A percentile compares a stretch with the other conserved stretches of the same genome.
Conservation (phyloP, 2,888 invertebrate genomes). For the Trichacis sp. region DNA sequence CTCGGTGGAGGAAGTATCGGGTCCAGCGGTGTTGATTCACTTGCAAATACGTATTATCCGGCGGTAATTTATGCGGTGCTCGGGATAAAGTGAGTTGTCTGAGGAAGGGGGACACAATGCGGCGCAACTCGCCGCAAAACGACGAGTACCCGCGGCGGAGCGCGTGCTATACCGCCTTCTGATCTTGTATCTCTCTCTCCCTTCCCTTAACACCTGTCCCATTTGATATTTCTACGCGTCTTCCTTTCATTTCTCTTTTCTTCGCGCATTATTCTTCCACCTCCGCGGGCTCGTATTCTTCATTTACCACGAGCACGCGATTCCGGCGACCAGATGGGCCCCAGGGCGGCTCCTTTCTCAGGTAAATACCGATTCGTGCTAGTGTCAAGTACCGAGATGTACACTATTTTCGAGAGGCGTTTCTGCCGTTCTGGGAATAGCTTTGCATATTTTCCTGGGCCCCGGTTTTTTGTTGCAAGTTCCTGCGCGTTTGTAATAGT, state of each 20-base stretch:
- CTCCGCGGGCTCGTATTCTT: slow-evolving; percentile 26
- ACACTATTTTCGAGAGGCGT: slow-evolving; percentile 4
- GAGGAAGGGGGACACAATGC: slow-evolving; percentile 44
- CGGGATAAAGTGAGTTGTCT: slow-evolving; percentile 59
- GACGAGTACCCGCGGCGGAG: slow-evolving; percentile 27
- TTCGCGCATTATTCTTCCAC: slow-evolving; percentile 28
- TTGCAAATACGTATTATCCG: slow-evolving; percentile 50
- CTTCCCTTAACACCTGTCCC: slow-evolving; percentile 22
- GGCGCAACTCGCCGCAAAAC: slow-evolving; percentile 39
- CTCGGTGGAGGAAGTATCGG: too few species aligned
- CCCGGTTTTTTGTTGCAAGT: too few species aligned
- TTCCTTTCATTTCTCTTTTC: slow-evolving; percentile 23
- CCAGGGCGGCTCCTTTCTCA: not conserved
- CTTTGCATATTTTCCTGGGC: not conserved
- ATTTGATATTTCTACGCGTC: slow-evolving; percentile 20
- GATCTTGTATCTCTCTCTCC: slow-evolving; percentile 30
- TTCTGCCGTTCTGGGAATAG: not conserved
- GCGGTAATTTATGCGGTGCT: slow-evolving; percentile 56
- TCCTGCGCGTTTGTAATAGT: too few species aligned
- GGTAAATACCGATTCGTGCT: slow-evolving; percentile 11
- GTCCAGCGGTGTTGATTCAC: slow-evolving; percentile 11
- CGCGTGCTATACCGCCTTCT: slow-evolving; percentile 44
- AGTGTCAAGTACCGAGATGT: not conserved
- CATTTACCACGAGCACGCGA: slow-evolving; percentile 32
- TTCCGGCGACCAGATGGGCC: slow-evolving; percentile 21